Percentiles rank a stretch among this genome's conserved stretches.
These are phyloP conservation scores for Acrobasis suavella DNA, from an alignment of 2,888 invertebrate species.

Conservation along the genomic window DNA sequence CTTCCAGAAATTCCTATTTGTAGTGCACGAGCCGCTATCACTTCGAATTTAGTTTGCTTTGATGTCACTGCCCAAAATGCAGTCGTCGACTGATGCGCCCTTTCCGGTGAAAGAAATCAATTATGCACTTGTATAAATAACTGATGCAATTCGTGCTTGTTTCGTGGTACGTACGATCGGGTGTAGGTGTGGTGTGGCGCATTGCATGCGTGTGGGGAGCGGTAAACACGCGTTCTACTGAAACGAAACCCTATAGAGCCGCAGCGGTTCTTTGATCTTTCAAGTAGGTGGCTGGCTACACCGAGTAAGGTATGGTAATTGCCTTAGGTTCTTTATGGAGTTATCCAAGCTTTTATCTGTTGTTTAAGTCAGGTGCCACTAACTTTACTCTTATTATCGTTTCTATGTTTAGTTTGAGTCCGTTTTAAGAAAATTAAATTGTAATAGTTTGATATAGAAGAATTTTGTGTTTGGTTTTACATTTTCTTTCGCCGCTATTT, in stretches of 20 bases:
- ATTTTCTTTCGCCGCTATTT: background rate
- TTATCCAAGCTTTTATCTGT: background rate
- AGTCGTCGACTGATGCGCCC: constrained; percentile 30
- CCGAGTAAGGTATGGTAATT: background rate
- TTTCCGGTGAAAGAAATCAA: constrained; percentile 27
- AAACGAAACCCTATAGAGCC: constrained; percentile 5
- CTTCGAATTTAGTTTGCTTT: constrained; percentile 46
- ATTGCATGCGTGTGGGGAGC: background rate
- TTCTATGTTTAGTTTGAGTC: too few relatives aligned
- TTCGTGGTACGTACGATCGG: constrained; percentile 11
- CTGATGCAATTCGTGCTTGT: constrained; percentile 22
- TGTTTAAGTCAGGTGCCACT: background rate
- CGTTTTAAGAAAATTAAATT: too few relatives aligned
- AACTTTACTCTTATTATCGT: too few relatives aligned
- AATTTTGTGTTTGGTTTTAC: background rate
- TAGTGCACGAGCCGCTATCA: constrained; percentile 40
- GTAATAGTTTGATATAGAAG: too few relatives aligned
- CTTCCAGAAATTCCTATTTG: constrained; percentile 64
- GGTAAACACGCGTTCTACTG: background rate
- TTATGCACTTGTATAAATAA: constrained; percentile 31
- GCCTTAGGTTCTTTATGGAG: background rate
- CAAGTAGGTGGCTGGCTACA: background rate
- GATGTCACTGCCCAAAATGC: constrained; percentile 41
- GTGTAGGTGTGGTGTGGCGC: background rate
- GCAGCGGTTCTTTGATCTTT: constrained; percentile 13